These are phyloP conservation scores for Peromyscus polionotus DNA, from an alignment of 2,113 vertebrate genomes.

Conservation along the genomic window DNA sequence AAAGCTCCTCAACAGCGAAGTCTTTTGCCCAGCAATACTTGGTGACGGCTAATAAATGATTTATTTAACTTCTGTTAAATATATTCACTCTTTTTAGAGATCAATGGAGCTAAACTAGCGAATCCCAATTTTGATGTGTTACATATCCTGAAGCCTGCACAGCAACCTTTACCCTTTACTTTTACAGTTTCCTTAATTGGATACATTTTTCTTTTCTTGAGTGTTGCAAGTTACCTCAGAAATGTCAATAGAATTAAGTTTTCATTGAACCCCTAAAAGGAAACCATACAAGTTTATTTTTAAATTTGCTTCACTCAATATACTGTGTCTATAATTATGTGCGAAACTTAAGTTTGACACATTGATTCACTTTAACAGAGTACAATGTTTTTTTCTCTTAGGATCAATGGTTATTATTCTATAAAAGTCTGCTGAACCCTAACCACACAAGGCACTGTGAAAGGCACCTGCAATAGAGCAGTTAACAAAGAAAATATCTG, in stretches of 20 bases:
- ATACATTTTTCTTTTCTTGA: background rate
- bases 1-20: constrained; percentile 54
- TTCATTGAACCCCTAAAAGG: constrained; percentile 43
- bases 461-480: background rate
- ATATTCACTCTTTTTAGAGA: constrained; percentile 25
- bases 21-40: constrained; percentile 10
- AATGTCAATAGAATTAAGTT: constrained; percentile 51
- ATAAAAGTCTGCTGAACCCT: constrained; percentile 36
- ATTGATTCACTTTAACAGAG: constrained; percentile 45
- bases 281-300: constrained; percentile 41
- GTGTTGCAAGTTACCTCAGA: constrained; percentile 4
- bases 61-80: constrained; percentile 68
- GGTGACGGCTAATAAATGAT: constrained; percentile 62
- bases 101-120: constrained; percentile 2
- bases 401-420: constrained; percentile 19
- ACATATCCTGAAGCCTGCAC: background rate
- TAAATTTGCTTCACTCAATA: background rate
- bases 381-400: background rate
- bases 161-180: background rate
- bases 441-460: background rate
- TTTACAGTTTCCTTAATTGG: background rate
- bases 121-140: constrained; percentile 23
- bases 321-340: background rate
- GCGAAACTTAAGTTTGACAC: background rate
- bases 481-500: background rate